Percentiles rank a stretch among this genome's conserved stretches.
Conservation (phyloP, 2,888 invertebrate species). For the Noctua pronuba region DNA sequence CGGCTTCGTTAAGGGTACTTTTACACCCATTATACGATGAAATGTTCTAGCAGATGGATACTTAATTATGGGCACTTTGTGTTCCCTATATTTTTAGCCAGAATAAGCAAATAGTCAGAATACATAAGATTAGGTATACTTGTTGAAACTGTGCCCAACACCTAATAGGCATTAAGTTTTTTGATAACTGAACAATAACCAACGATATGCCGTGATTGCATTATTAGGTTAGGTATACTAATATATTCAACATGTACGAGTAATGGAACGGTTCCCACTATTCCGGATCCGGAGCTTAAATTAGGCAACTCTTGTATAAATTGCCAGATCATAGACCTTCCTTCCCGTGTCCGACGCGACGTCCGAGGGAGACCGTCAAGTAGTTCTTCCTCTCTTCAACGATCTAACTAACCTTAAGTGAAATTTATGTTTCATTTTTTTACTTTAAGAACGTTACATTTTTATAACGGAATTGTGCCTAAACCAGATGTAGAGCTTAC, state of each 20-base stretch:
- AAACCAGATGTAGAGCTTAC: not conserved
- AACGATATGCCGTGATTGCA: not conserved
- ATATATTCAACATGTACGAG: slow-evolving; percentile 3
- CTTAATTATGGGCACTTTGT: not conserved
- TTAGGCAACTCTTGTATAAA: slow-evolving; percentile 26
- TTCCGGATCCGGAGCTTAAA: slow-evolving; percentile 20
- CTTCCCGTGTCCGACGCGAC: slow-evolving; percentile 29
- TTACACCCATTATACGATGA: not conserved
- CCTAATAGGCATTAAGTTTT: not conserved
- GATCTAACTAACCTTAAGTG: slow-evolving; percentile 16
- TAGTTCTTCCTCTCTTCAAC: slow-evolving; percentile 81
- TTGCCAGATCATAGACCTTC: slow-evolving; percentile 43
- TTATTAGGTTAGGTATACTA: not conserved
- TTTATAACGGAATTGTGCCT: not conserved
- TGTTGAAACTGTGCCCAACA: not conserved
- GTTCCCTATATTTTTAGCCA: too few relatives aligned
- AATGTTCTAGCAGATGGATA: not conserved
- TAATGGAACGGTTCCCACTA: slow-evolving; percentile 7
- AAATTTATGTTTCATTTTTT: slow-evolving; percentile 23
- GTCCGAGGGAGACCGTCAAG: slow-evolving; percentile 43
- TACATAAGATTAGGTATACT: not conserved
- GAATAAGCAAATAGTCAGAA: not conserved
- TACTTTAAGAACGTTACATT: not conserved
- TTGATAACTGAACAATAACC: not conserved
- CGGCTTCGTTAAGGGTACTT: too few relatives aligned